These are phyloP conservation scores for Euphydryas editha DNA, from an alignment of 2,888 invertebrate species.

Conservation along the genomic window DNA sequence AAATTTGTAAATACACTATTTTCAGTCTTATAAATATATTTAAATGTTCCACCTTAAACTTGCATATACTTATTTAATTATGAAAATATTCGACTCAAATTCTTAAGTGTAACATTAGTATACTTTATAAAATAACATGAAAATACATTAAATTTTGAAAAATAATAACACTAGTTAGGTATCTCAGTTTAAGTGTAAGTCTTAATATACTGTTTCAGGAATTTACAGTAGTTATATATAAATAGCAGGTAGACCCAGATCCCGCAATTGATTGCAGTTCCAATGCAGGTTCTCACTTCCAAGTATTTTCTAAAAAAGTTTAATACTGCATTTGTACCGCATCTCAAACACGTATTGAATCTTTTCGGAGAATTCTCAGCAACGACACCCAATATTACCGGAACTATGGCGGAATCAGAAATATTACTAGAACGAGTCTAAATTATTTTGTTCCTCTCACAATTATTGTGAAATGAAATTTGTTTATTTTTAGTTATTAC, in stretches of 20 bases:
- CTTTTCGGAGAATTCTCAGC: conserved; percentile 4
- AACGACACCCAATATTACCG: conserved; percentile 11
- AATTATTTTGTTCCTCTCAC: not conserved
- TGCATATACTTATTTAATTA: too few species aligned
- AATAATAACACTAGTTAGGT: too few species aligned
- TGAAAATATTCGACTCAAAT: too few species aligned
- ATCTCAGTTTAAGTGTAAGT: too few species aligned
- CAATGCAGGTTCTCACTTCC: conserved; percentile 1
- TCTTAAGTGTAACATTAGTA: too few species aligned
- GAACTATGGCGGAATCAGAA: conserved; percentile 7
- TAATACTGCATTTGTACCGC: conserved; percentile 10
- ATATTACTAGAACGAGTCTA: not conserved
- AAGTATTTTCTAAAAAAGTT: conserved; percentile 8
- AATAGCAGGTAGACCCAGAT: not conserved
- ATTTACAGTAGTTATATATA: not conserved
- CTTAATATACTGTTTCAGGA: too few species aligned
- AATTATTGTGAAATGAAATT: not conserved
- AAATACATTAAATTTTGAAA: too few species aligned
- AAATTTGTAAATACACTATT: too few species aligned
- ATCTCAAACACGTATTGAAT: conserved; percentile 7
- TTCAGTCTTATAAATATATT: too few species aligned
- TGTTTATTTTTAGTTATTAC: not conserved
- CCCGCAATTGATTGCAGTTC: conserved; percentile 6
- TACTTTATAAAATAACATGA: too few species aligned
- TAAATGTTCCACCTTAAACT: too few species aligned